Base-by-base conservation (phyloP, 2,113 vertebrate species). In the Eudyptes chrysolophus region DNA sequence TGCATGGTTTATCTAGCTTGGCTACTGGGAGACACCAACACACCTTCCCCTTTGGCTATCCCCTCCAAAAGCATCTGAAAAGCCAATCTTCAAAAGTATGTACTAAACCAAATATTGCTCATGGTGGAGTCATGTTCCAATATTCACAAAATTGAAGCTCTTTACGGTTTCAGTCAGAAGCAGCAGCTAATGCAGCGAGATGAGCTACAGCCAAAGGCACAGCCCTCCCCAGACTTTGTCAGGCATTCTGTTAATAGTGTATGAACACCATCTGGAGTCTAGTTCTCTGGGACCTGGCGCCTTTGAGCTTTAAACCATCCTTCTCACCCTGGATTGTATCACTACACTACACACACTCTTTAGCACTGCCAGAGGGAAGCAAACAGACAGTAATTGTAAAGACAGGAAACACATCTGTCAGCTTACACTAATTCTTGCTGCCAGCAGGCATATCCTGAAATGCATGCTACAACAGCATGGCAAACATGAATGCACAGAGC, bases 341-440 rank as follows among this genome's bases (percentile, higher is more conserved):
- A 38, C 92, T 48, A 16, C 81, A 44, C 90, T 94, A 48, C 93
- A 77, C 81, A 51, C 93, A 58, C 94, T 86, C 92, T 49, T 87
- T 18, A 96, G 96, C 97, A 75, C 77, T 74, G 88, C 97, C 97
- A 86, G 97, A 92, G 97, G 97, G 96, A 92, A 94, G 96, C 91
- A 71, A 71, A 85, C 72, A 94, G 95, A 97, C 96, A 93, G 96
- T 96, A 96, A 97, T 95, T 92, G 96, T 93, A 96, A 83, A 83
- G 76, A 87, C 71, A 93, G 96, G 97, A 97, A 97, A 96, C 97
- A 90, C 97, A 95, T 96, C 85, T 96, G 95, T 96, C 97, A 93
- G 27, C 94, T 96, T 61, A 96, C 57, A 51, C 95, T 77, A 89
- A 97, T 71, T 96, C 94, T 62, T 92, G 91, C 94, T 96, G 97